Evolutionary conservation across 2,888 invertebrate genomes (phyloP).

Genomic region (Hypsopygia costalis): DNA sequence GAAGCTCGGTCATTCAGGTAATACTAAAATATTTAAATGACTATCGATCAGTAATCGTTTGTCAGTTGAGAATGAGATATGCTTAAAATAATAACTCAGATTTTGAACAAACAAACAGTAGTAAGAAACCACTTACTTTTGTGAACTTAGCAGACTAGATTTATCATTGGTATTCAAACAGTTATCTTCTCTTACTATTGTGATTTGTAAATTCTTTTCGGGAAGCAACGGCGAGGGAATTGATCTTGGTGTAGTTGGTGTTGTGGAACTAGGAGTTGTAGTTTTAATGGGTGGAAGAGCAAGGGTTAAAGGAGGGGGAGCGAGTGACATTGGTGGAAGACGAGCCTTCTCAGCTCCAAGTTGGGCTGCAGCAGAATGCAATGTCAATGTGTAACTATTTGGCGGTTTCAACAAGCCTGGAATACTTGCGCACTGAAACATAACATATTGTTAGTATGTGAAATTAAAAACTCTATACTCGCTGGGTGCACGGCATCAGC

Average conservation of each 20-base stretch:
- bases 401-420: slow-evolving; percentile 86
- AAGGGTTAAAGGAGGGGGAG: slow-evolving; percentile 50
- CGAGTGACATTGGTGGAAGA: slow-evolving; percentile 59
- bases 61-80: too few species aligned
- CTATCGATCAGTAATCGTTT: too few species aligned
- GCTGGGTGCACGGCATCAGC: too few species aligned
- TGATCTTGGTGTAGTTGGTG: slow-evolving; percentile 57
- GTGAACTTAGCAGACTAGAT: slow-evolving; percentile 69
- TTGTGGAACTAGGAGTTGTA: slow-evolving; percentile 46
- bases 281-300: slow-evolving; percentile 50
- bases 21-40: too few species aligned
- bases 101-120: too few species aligned
- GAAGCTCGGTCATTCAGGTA: too few species aligned
- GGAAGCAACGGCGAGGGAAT: slow-evolving; percentile 58
- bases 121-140: slow-evolving; percentile 62
- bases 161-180: slow-evolving; percentile 64
- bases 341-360: slow-evolving; percentile 66
- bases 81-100: too few species aligned
- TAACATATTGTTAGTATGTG: neutral
- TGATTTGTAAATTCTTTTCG: slow-evolving; percentile 66
- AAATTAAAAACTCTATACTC: too few species aligned
- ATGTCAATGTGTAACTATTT: slow-evolving; percentile 75
- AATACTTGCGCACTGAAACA: slow-evolving; percentile 79
- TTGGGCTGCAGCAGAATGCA: slow-evolving; percentile 64
- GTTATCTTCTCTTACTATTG: slow-evolving; percentile 64